A percentile compares a stretch with the other conserved stretches of the same genome.
Conservation (phyloP, 1,140 invertebrate species). For the Hesperophylax magnus region DNA sequence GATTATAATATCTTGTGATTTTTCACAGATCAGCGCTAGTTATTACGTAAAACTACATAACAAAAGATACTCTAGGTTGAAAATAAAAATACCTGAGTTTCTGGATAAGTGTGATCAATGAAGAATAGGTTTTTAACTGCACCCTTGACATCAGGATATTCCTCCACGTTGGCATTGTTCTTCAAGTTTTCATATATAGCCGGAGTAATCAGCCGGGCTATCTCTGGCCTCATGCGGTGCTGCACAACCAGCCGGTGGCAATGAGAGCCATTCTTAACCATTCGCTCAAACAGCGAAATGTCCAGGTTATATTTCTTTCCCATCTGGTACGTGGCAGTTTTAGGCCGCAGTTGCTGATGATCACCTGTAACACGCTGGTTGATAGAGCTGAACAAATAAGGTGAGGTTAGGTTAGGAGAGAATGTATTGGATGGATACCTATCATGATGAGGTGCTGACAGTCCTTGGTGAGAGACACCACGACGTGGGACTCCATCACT, state of each 20-base stretch:
- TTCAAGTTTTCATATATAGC: conserved; percentile 73
- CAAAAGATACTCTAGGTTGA: too few species aligned
- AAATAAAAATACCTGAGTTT: conserved; percentile 62
- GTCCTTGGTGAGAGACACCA: conserved; percentile 78
- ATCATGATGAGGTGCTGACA: conserved; percentile 89
- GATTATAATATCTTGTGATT: too few species aligned
- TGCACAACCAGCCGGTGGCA: conserved; percentile 72
- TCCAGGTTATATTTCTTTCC: conserved; percentile 75
- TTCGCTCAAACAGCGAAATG: conserved; percentile 82
- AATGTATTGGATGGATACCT: conserved; percentile 64
- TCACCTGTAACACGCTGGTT: conserved; percentile 72
- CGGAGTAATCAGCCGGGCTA: conserved; percentile 75
- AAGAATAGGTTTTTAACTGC: conserved; percentile 75
- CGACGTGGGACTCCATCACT: conserved; percentile 83
- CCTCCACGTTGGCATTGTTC: conserved; percentile 71
- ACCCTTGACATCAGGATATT: conserved; percentile 69
- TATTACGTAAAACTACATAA: too few species aligned
- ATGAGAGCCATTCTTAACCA: conserved; percentile 75
- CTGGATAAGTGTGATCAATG: conserved; percentile 71
- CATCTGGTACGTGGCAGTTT: conserved; percentile 73
- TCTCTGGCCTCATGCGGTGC: conserved; percentile 79
- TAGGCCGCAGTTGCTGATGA: conserved; percentile 82
- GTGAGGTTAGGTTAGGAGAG: too few species aligned
- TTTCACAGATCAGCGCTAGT: too few species aligned
- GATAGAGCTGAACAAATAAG: too few species aligned